Base-by-base conservation (phyloP, 1,140 invertebrate genomes). In the Brachionus rubens region DNA sequence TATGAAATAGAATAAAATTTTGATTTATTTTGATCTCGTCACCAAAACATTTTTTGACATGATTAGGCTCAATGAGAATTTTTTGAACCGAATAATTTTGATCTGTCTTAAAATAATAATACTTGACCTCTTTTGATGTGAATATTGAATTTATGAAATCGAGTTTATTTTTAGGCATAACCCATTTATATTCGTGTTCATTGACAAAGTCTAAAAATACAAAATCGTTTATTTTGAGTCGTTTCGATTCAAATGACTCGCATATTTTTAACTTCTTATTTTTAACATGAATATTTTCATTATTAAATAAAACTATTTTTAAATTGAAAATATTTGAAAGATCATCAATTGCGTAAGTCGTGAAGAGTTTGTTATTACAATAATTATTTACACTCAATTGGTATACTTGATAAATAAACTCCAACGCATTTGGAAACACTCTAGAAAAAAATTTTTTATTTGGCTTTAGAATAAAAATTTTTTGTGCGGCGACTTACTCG, bases 351-450 rank as follows among this genome's bases (percentile, higher is more conserved):
- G 68, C 68, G 14, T 12, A 72, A 9, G 40, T 48, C 14, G 28
- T 48, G 28, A 72, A 72, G 3, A 72, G 28, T 14, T 47, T 30
- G 41, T 72, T 72, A 16, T 50, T 28, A 33, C 68, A 36, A 24
- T 26, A 72, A 41, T 72, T 72, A 24, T 72, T 72, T 4, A 72
- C 68, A 72, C 46, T 50, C 24, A 72, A 40, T 72, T 72, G 68
- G 24, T 50, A 48, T 21, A 72, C 47, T 54, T 48, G 46, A 33
- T 72, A 72, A 10, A 72, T 40, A 40, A 72, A 72, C 19, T 72
- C 68, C 6, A 50, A 16, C n/a, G 50, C 68, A 54, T 48, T 72
- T 16, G 43, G 33, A 40, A 72, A 72, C 10, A 36, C 10, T 70
- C 65, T 70, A 24, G 10, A 24, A 50, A 48, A 28, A 59, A 2